Base-by-base conservation (phyloP, 2,113 vertebrate genomes). In the Meles meles region DNA sequence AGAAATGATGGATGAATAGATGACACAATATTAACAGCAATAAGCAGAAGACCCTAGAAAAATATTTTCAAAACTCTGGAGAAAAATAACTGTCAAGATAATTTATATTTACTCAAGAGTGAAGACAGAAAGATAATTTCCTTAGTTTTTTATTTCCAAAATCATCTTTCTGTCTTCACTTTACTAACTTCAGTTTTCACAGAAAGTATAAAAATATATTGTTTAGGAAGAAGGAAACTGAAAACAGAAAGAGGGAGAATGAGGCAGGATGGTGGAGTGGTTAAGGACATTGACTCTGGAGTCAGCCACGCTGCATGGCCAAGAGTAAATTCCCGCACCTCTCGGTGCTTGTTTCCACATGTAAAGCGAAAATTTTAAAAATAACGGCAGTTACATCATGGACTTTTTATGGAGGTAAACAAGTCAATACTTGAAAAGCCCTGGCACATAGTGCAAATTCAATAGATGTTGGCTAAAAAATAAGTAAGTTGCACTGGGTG, bases 71-170 rank as follows among this genome's bases (percentile, higher is more conserved):
- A 74, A 88, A 49, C 57, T n/a, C 63, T 96, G 6, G 34, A 49
- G 55, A 89, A 92, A 92, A 96, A 63, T 85, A 92, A 42, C 37
- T 25, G 31, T 95, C 61, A 92, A 93, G 23, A 80, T 88, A 83
- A 88, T 69, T 94, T 59, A n/a, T 65, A n/a, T n/a, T n/a, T 72
- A 57, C 57, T 79, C 65, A 42, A 74, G 31, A 49, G 47, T 82
- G 34, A 90, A 34, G 9, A 29, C 25, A 85, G 59, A 61, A 61
- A 61, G 59, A 5, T 27, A 61, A 61, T 12, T 27, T 61, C 59
- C 59, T 61, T 61, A 61, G 59, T 61, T 61, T 61, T 27, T 61
- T 61, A 61, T 61, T 61, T 61, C 59, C 11, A 1, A 27, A 61
- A 61, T 61, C 25, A 5, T 61, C 25, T 61, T 61, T 61, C 23